Evolutionary conservation across 2,113 vertebrate species (phyloP), one percentile per base, ranked within the genome.

Genomic region (Emydocephalus ijimae): DNA sequence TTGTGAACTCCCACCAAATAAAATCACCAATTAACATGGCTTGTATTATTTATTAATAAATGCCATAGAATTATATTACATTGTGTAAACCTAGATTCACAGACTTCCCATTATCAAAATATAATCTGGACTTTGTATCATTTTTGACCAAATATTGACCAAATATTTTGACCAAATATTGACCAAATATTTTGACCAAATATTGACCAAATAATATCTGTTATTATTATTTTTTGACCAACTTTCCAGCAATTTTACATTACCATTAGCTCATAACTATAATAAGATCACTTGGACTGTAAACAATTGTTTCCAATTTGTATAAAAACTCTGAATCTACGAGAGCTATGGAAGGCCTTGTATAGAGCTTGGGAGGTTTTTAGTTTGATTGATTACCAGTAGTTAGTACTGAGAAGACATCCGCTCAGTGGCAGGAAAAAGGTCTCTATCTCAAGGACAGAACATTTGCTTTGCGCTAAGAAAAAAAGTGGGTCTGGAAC

Each of bases 141-240:
- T 20, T 91, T 91, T 21, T 3, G 23, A 24, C 50, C 92, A 86
- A 48, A 91, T 93, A 87, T 12, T 3, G 23, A 39, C 45, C 93
- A 86, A 86, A 91, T 93, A 86, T 59, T 88, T 90, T 3, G 14
- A 24, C 50, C 92, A 86, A 48, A 91, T 93, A 87, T 12, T 3
- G 23, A 39, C 45, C 93, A 86, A 86, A 91, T 93, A 86, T 59
- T 88, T 88, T 87, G 92, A 93, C 56, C 91, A 92, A 61, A 91
- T 93, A 86, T 12, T 3, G 23, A 24, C 45, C 93, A 86, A 48
- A 91, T 93, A 87, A 24, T 88, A 15, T 21, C 10, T 52, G 50
- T 50, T 50, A 50, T 50, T n/a, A 85, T 69, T 96, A 92, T 85
- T 92, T 96, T 93, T 88, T 87, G 92, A 93, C 54, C 91, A 92